Base-by-base conservation (phyloP, 2,797 vertebrate species). In the Semaprochilodus insignis region DNA sequence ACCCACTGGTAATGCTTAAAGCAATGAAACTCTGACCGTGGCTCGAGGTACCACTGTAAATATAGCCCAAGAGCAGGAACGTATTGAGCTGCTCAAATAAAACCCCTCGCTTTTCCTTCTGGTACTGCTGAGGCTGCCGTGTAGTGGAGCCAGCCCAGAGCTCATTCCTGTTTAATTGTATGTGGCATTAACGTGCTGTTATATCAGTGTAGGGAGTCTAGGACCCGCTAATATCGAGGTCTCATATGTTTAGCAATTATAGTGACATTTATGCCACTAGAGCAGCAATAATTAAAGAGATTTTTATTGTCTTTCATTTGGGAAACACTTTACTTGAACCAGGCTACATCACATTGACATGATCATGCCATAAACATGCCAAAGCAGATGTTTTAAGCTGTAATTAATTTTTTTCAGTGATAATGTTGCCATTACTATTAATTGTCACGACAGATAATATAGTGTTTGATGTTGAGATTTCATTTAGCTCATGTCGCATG, bases 41-140 rank as follows among this genome's bases (percentile, higher is more conserved):
- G 63, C 80, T 86, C 74, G 82, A 89, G 78, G 81, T 88, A 63
- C 51, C 81, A 36, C 36, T 67, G 82, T 81, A 73, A 0, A 87
- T 87, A 80, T 63, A 52, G 75, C 85, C 78, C 2, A 78, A 65
- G 36, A 86, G 72, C 31, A n/a, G 76, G 60, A 85, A 82, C 34
- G 27, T 79, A 77, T 71, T 77, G 27, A 77, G 74, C 75, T 83
- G 59, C 74, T 76, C 80, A 77, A 85, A 83, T 86, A 82, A 89
- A 89, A 81, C 82, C 31, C 31, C 86, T 87, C 82, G 81, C 76
- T 87, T 81, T 36, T 75, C 76, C 66, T 60, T 77, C 44, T 23
- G 36, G 73, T 66, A 69, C 48, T 55, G 25, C 60, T 81, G 77
- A 81, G 74, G 77, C 81, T n/a, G 55, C 62, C 59, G 63, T 25